phyloP scores from a whole-genome alignment of 2,797 vertebrate species.

The Gambusia yucatana region DNA sequence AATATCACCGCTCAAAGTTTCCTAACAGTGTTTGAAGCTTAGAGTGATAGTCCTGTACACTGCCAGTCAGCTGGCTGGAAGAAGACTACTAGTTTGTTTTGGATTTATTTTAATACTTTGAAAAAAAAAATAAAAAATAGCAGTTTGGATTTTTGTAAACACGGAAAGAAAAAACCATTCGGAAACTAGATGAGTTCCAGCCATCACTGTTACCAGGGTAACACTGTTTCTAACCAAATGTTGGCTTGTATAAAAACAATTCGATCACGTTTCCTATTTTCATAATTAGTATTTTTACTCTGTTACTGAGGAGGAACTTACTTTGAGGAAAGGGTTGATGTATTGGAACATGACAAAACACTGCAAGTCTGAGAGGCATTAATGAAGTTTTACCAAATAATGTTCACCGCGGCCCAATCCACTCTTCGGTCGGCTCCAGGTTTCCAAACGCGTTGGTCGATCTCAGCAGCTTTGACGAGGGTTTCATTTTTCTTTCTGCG shows the following conservation, averaged over 20 bases:
- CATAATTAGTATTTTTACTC: neutral
- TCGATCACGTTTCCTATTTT: neutral
- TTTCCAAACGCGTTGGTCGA: neutral
- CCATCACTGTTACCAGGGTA: no score
- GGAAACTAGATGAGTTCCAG: neutral
- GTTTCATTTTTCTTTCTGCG: neutral
- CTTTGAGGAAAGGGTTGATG: neutral
- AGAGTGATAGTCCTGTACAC: neutral
- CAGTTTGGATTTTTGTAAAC: neutral
- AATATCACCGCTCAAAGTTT: neutral
- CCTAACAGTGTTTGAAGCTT: neutral
- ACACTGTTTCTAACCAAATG: neutral
- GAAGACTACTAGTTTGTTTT: neutral
- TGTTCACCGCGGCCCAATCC: neutral
- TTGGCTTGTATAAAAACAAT: neutral
- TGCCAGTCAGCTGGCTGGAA: neutral
- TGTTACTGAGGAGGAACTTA: neutral
- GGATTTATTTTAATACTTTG: neutral
- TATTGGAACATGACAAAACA: neutral
- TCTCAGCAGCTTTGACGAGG: neutral
- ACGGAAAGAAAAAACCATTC: neutral
- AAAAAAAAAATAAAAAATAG: neutral
- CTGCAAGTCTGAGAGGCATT: neutral
- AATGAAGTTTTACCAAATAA: neutral
- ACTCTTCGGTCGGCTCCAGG: neutral